Conservation (phyloP, 1,140 invertebrate genomes). For the Cepaea nemoralis region DNA sequence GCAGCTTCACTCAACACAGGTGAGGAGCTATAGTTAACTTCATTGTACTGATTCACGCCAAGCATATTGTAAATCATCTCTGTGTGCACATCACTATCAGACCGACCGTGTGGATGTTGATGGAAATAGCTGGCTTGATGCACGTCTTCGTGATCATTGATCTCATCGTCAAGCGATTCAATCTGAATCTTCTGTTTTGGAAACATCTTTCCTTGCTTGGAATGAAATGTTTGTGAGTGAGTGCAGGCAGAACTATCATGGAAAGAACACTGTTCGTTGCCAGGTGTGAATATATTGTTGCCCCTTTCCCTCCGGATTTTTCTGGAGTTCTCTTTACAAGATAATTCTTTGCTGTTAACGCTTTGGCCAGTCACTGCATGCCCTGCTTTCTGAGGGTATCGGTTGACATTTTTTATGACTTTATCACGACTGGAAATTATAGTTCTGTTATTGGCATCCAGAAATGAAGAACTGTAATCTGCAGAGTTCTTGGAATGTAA, state of each 20-base stretch:
- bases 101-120: neutral
- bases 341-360: no score
- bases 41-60: neutral
- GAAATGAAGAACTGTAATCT: neutral
- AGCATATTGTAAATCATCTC: neutral
- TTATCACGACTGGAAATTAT: conserved; percentile 31
- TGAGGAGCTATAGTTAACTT: neutral
- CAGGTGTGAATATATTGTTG: neutral
- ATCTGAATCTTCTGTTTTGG: conserved; percentile 5
- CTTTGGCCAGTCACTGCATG: no score
- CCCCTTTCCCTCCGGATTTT: neutral
- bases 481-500: neutral
- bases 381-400: no score
- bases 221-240: neutral
- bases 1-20: neutral
- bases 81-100: neutral
- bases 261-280: neutral
- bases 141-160: neutral
- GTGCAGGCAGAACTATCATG: neutral
- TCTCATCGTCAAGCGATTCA: conserved; percentile 14
- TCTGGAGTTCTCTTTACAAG: no score
- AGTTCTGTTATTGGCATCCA: neutral
- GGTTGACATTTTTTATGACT: conserved; percentile 44
- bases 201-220: conserved; percentile 18
- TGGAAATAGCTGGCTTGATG: neutral